Evolutionary conservation across 2,888 invertebrate species (phyloP), one percentile per base, ranked within the genome.

Genomic region (Rosalia funebris): DNA sequence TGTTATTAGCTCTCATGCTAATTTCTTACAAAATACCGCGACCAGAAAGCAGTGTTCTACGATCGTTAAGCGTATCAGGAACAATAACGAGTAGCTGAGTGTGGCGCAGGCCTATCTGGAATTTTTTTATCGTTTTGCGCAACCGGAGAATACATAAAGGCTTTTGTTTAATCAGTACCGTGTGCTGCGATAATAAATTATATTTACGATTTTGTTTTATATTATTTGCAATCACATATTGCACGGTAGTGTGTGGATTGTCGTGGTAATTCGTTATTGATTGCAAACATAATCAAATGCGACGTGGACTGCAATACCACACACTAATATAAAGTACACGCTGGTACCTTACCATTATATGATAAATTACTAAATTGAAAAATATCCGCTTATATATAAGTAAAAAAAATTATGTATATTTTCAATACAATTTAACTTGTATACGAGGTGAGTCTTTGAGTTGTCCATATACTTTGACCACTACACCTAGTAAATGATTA

Each of bases 201-300:
- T 32, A 39, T 62, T 62, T 62, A 62, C 45, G 55, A 55, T 55
- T 57, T 55, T 58, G 47, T 52, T 62, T 62, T 58, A 57, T 61
- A 58, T 53, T 53, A 58, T 46, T 53, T 53, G 46, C 31, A 20
- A 37, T 46, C 37, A 19, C 47, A 7, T 34, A 25, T 20, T 25
- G 34, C 20, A 39, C 50, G 36, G 37, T 47, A 47, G 47, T 14
- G 4, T 25, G 15, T 17, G 36, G 11, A 25, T 19, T 37, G 39
- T 39, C 19, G 11, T 11, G 37, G 37, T 20, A 10, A 10, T 47
- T 47, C 17, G 47, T 47, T 47, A 47, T 47, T 47, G 39, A 50
- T 50, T 50, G 37, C 37, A 7, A 10, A 20, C 11, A 19, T 15
- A 50, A 50, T 50, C 12, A 36, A 47, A 47, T 17, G n/a, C 19